These are phyloP conservation scores for Achatina immaculata DNA, from an alignment of 1,140 invertebrate genomes.

Conservation along the genomic window DNA sequence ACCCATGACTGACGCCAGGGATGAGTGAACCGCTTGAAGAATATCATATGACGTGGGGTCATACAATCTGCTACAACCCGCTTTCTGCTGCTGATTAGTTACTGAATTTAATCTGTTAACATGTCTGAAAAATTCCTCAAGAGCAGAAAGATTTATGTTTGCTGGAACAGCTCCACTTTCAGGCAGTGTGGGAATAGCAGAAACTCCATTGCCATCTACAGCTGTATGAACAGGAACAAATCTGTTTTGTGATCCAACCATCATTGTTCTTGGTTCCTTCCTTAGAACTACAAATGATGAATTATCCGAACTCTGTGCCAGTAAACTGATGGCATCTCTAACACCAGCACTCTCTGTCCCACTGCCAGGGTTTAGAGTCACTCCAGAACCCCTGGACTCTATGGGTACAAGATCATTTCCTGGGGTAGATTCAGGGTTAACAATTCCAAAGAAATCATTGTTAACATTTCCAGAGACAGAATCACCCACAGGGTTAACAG, in stretches of 20 bases:
- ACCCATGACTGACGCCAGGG: not conserved
- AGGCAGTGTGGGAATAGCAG: not conserved
- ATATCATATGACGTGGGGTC: not conserved
- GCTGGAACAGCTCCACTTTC: not conserved
- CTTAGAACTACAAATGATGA: too few relatives aligned
- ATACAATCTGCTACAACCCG: not conserved
- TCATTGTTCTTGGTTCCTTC: too few relatives aligned
- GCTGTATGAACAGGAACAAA: too few relatives aligned
- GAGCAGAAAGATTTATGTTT: not conserved
- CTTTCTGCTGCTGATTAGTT: not conserved
- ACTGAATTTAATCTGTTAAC: not conserved
- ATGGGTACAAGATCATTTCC: not conserved
- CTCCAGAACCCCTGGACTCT: not conserved
- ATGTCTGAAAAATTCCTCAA: not conserved
- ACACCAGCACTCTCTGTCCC: not conserved
- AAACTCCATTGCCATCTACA: not conserved
- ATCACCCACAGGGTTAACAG: not conserved
- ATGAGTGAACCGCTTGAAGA: not conserved
- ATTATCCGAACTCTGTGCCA: not conserved
- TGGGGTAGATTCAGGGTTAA: not conserved
- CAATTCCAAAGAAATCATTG: not conserved
- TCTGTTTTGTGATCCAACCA: not conserved
- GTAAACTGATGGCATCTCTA: not conserved
- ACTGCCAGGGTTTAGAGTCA: not conserved
- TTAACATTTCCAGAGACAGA: not conserved